These are phyloP conservation scores for Eupithecia tripunctaria DNA, from an alignment of 2,888 invertebrate species.

Conservation along the genomic window DNA sequence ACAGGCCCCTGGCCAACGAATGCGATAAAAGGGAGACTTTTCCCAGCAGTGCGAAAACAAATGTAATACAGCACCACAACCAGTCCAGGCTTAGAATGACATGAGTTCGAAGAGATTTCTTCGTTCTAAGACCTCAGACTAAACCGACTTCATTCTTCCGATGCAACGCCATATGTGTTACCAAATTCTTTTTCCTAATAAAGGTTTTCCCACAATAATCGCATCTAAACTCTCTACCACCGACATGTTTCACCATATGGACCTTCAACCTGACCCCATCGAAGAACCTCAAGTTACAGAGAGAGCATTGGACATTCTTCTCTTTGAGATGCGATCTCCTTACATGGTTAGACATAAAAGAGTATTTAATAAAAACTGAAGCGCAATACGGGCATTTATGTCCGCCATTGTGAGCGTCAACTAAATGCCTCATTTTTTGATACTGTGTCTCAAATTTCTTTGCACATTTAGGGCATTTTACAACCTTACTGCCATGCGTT, in stretches of 20 bases:
- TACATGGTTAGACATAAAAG: slow-evolving; percentile 67
- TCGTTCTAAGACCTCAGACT: neutral
- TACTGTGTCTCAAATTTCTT: slow-evolving; percentile 68
- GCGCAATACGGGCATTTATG: slow-evolving; percentile 67
- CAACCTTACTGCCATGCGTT: slow-evolving; percentile 32
- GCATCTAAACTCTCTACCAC: slow-evolving; percentile 75
- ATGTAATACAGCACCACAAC: no score
- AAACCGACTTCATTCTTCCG: slow-evolving; percentile 16
- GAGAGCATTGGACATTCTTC: slow-evolving; percentile 66
- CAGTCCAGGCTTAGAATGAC: no score
- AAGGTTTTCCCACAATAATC: slow-evolving; percentile 80
- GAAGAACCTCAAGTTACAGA: slow-evolving; percentile 68
- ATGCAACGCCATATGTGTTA: slow-evolving; percentile 44
- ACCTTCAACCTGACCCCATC: slow-evolving; percentile 63
- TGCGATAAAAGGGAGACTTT: no score
- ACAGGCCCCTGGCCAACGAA: no score
- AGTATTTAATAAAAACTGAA: slow-evolving; percentile 66
- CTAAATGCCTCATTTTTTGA: slow-evolving; percentile 63
- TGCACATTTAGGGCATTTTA: slow-evolving; percentile 61
- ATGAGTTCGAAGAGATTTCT: neutral
- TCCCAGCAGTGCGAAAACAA: no score
- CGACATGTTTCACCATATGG: slow-evolving; percentile 79
- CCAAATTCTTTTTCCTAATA: slow-evolving; percentile 80
- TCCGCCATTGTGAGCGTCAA: slow-evolving; percentile 61
- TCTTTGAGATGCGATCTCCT: slow-evolving; percentile 69